Base-by-base conservation (phyloP, 2,888 invertebrate species). In the Hydropsyche betteni region DNA sequence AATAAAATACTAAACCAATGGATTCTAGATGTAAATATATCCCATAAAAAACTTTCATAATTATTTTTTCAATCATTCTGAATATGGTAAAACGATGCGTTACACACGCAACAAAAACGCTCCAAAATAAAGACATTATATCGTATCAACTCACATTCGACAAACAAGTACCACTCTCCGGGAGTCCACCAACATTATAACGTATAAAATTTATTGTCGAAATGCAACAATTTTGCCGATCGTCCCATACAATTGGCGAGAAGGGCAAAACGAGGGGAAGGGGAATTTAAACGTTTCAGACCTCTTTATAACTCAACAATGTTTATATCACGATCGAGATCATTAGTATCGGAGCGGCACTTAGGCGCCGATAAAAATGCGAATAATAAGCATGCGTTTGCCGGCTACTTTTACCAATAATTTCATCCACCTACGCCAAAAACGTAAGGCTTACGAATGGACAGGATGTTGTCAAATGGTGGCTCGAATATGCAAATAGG, bases 381-480 rank as follows among this genome's bases (percentile, higher is more conserved):
- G 34, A 34, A 64, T 64, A 64, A 64, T 64, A 64, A 64, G 64
- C 64, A n/a, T 36, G 64, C 64, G 36, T 64, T 64, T 64, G 64
- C 33, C 34, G 34, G 64, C 64, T 64, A 69, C 69, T 69, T 69
- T 69, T 69, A 69, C 69, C 24, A 16, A 69, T 69, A 69, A 69
- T 51, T 69, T 51, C 33, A 6, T 50, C 12, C 69, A 6, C 69
- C 69, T 14, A 69, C 69, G 69, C 51, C 16, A 55, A 55, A 55
- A 7, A 7, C 7, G 24, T 24, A 16, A 10, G 10, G 44, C 44
- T 44, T 55, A 10, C 55, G 7, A n/a, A 7, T 7, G 10, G 12
- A 55, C 6, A 55, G 12, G 16, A 16, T 16, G 7, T 16, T 55
- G 12, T n/a, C 55, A n/a, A 55, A 55, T 7, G 6, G 10, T 12